These are phyloP conservation scores for Oryzias curvinotus DNA, from an alignment of 2,113 vertebrate species.

Conservation along the genomic window DNA sequence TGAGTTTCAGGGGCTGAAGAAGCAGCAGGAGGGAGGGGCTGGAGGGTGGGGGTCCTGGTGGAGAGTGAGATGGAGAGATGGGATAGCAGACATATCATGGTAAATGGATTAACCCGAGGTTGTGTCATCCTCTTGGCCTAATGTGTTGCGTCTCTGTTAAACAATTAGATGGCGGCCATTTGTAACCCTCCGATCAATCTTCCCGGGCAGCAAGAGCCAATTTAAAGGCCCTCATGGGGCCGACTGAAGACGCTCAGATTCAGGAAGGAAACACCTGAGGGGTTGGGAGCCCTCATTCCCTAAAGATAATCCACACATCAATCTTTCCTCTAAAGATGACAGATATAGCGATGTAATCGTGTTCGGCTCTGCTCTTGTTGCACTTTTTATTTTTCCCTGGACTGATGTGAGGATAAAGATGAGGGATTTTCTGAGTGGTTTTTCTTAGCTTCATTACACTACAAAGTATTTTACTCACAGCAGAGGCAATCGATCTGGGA, in stretches of 20 bases:
- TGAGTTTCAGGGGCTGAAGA: constrained; percentile 68
- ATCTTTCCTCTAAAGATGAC: constrained; percentile 71
- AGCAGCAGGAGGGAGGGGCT: constrained; percentile 9
- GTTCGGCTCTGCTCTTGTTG: constrained; percentile 64
- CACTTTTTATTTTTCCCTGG: constrained; percentile 52
- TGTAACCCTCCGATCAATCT: constrained; percentile 82
- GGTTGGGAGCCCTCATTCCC: constrained; percentile 59
- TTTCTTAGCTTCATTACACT: constrained; percentile 19
- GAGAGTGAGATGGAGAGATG: constrained; percentile 55
- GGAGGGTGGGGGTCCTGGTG: constrained; percentile 9
- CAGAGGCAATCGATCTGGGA: constrained; percentile 24
- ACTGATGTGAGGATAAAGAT: constrained; percentile 74
- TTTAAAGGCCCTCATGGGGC: constrained; percentile 70
- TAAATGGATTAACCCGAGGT: constrained; percentile 76
- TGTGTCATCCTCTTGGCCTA: constrained; percentile 79
- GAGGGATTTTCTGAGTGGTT: constrained; percentile 61
- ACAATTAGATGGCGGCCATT: constrained; percentile 75
- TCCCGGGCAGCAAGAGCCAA: constrained; percentile 72
- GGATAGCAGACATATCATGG: constrained; percentile 61
- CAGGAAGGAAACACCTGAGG: constrained; percentile 50
- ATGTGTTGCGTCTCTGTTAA: constrained; percentile 80
- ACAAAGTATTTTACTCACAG: constrained; percentile 6
- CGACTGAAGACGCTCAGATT: constrained; percentile 50
- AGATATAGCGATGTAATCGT: constrained; percentile 75
- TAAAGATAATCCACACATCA: constrained; percentile 51